A percentile compares a stretch with the other conserved stretches of the same genome.
phyloP scores from a whole-genome alignment of 2,113 vertebrate genomes.

The Xiphorhynchus elegans region DNA sequence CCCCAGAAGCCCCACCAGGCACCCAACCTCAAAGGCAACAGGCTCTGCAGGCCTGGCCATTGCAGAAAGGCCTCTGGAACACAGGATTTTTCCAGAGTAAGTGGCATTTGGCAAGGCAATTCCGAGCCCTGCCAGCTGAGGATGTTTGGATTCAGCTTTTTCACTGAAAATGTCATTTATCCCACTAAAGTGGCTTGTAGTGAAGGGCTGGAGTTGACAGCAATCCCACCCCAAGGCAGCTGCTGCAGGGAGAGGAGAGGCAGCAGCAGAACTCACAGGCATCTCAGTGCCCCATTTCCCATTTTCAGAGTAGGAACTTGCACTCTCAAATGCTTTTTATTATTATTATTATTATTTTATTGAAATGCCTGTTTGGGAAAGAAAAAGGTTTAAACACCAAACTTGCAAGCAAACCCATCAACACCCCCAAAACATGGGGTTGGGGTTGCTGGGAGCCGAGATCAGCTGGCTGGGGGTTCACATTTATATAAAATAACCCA shows the following conservation, averaged over 20 bases:
- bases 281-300: background rate
- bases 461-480: background rate
- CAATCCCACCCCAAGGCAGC: background rate
- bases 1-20: background rate
- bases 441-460: background rate
- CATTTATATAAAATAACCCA: background rate
- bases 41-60: background rate
- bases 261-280: background rate
- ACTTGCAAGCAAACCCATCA: background rate
- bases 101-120: background rate
- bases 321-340: background rate
- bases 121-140: background rate
- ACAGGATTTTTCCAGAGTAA: background rate
- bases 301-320: background rate
- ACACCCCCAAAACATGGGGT: background rate
- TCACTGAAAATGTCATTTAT: background rate
- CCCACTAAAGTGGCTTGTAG: background rate
- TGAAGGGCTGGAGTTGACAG: background rate
- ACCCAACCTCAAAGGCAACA: background rate
- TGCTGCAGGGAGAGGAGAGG: background rate
- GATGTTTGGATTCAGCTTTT: background rate
- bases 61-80: background rate
- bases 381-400: background rate
- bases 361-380: background rate
- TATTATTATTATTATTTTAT: background rate